Base-by-base conservation (phyloP, 2,113 vertebrate species). In the Leucopternis melanops region DNA sequence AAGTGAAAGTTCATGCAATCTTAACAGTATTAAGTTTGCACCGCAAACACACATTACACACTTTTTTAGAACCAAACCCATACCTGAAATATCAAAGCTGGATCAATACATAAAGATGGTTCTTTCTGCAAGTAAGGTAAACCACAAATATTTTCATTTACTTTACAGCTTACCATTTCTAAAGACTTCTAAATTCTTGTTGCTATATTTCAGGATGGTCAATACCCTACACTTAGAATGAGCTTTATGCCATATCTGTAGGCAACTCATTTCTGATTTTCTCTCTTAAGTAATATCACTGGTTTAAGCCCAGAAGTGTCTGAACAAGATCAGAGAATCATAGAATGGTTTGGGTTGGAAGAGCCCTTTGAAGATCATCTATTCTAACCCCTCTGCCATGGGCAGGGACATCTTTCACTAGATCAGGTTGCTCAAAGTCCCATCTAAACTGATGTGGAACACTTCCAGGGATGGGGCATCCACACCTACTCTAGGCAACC, bases 41-140 rank as follows among this genome's bases (percentile, higher is more conserved):
- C 57, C 9, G 81, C 81, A 97, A 92, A 75, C 77, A 62, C 90
- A 86, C 40, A 77, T 61, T 61, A 94, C 77, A 94, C 81, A 27
- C 8, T 72, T 65, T 86, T 89, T 72, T 72, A 95, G 55, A 66
- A 75, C 73, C 94, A 98, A 94, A 79, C 61, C 86, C 98, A 94
- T 99, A 99, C 98, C 99, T 99, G 99, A 99, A 99, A 99, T 98
- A 99, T 96, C 97, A 99, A 97, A 97, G 98, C 98, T 66, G 98
- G 98, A 97, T 98, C 99, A 98, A 99, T 99, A 98, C 96, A 99
- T 98, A 99, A 98, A 93, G 98, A 95, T 84, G 98, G 96, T 86
- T 97, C 96, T 97, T 97, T 98, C 99, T 99, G 98, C 44, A 98
- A 98, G 95, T 91, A 98, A 98, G 97, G 97, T 89, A 97, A 98